phyloP scores from a whole-genome alignment of 2,888 invertebrate genomes.

The Epirrhoe tristata region DNA sequence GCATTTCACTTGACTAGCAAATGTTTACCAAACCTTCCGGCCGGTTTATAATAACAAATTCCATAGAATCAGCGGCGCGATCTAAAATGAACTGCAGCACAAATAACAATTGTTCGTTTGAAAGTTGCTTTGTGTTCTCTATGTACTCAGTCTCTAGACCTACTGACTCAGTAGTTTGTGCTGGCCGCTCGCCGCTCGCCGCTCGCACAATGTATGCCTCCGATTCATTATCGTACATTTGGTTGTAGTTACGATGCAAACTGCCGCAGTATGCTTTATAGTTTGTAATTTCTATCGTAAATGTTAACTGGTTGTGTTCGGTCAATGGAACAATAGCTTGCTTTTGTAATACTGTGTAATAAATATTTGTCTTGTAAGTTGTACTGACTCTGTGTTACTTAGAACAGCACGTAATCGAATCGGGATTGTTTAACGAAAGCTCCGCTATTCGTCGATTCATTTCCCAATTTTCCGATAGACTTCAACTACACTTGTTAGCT shows the following conservation, averaged over 20 bases:
- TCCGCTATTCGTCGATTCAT: constrained; percentile 5
- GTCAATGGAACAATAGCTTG: constrained; percentile 6
- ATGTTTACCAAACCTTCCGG: constrained; percentile 7
- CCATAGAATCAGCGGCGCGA: constrained; percentile 15
- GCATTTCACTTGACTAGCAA: neutral
- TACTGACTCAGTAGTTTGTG: constrained; percentile 2
- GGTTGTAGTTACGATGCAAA: neutral
- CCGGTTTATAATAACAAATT: constrained; percentile 18
- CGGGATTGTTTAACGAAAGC: constrained; percentile 22
- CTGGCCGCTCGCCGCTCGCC: constrained; percentile 18
- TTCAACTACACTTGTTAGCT: neutral
- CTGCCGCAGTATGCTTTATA: neutral
- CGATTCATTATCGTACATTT: constrained; percentile 8
- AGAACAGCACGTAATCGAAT: constrained; percentile 17
- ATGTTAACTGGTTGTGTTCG: constrained; percentile 1
- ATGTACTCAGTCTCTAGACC: too few species aligned
- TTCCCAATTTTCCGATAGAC: constrained; percentile 15
- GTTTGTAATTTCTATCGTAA: neutral
- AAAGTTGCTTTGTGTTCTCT: constrained; percentile 18
- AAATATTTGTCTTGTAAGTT: neutral
- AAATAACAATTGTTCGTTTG: constrained; percentile 20
- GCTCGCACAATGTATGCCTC: constrained; percentile 15
- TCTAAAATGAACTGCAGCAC: constrained; percentile 20
- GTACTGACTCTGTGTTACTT: constrained; percentile 2
- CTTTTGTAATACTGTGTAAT: constrained; percentile 9